phyloP scores from a whole-genome alignment of 2,797 vertebrate genomes.

The Fistularia tabacaria region DNA sequence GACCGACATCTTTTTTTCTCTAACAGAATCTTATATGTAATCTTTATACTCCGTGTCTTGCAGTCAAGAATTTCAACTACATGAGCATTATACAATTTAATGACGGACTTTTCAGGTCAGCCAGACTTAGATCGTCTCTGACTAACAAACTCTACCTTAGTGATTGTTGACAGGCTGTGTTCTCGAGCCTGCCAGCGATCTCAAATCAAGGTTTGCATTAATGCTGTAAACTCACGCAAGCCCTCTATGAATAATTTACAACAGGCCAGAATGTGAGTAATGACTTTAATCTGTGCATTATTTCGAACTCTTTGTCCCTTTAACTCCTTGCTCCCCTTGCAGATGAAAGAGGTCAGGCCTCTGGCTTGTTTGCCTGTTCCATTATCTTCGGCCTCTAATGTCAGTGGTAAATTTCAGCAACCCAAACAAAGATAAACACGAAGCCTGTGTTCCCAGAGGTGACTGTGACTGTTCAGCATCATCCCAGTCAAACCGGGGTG shows the following conservation, averaged over 20 bases:
- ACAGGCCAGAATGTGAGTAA: slow-evolving; percentile 68
- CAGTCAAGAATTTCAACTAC: slow-evolving; percentile 7
- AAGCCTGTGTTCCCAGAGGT: slow-evolving; percentile 55
- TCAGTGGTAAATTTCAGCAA: slow-evolving; percentile 69
- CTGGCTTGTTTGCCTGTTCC: slow-evolving; percentile 64
- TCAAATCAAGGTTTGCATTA: slow-evolving; percentile 61
- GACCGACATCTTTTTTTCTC: slow-evolving; percentile 3
- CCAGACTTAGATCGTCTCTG: slow-evolving; percentile 33
- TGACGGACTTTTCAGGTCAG: slow-evolving; percentile 29
- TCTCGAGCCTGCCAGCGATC: slow-evolving; percentile 50
- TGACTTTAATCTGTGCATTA: slow-evolving; percentile 70
- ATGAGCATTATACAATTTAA: slow-evolving; percentile 19
- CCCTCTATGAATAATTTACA: slow-evolving; percentile 67
- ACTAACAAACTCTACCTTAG: slow-evolving; percentile 55
- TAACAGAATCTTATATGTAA: slow-evolving; percentile 10
- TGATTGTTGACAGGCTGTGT: slow-evolving; percentile 63
- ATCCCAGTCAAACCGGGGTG: slow-evolving; percentile 64
- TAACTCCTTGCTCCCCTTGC: slow-evolving; percentile 55
- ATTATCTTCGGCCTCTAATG: slow-evolving; percentile 68
- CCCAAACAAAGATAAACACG: slow-evolving; percentile 70
- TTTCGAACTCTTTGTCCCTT: slow-evolving; percentile 60
- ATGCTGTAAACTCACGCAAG: slow-evolving; percentile 62
- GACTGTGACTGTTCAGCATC: slow-evolving; percentile 68
- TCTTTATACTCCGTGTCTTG: slow-evolving; percentile 28
- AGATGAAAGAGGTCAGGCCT: slow-evolving; percentile 67